Conservation (phyloP, 1,140 invertebrate genomes). For the Apis dorsata region DNA sequence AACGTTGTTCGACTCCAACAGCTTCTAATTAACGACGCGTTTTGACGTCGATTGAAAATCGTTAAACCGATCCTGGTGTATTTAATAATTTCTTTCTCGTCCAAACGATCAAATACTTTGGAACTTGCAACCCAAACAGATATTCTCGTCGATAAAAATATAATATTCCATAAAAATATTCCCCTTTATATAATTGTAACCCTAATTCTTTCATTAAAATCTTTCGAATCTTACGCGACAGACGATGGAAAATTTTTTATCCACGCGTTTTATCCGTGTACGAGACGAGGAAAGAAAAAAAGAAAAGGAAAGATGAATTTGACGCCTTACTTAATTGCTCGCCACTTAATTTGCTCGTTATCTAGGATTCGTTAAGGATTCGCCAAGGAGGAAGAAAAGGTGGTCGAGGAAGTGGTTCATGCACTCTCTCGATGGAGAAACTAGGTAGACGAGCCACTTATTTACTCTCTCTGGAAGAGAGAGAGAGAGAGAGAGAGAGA, state of each 20-base stretch:
- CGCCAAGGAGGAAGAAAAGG: accelerated
- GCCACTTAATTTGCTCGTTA: background rate
- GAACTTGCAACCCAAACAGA: too few species aligned
- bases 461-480: conserved; percentile 23
- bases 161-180: too few species aligned
- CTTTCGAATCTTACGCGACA: too few species aligned
- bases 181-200: too few species aligned
- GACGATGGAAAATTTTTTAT: too few species aligned
- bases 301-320: too few species aligned
- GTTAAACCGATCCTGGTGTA: background rate
- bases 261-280: too few species aligned
- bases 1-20: background rate
- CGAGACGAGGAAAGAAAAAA: too few species aligned
- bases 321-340: background rate
- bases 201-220: too few species aligned
- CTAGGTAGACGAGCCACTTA: conserved; percentile 22
- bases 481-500: background rate
- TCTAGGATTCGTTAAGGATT: background rate
- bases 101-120: too few species aligned
- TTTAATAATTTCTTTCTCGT: background rate
- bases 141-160: too few species aligned
- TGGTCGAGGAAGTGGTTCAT: background rate
- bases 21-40: conserved; percentile 28
- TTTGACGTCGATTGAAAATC: background rate
- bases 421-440: conserved; percentile 21